Evolutionary conservation across 30 jellyfish, hydroid and myxozoan genomes (phyloP), one percentile per base, ranked within the genome.

Genomic region (Aurelia coerulea): DNA sequence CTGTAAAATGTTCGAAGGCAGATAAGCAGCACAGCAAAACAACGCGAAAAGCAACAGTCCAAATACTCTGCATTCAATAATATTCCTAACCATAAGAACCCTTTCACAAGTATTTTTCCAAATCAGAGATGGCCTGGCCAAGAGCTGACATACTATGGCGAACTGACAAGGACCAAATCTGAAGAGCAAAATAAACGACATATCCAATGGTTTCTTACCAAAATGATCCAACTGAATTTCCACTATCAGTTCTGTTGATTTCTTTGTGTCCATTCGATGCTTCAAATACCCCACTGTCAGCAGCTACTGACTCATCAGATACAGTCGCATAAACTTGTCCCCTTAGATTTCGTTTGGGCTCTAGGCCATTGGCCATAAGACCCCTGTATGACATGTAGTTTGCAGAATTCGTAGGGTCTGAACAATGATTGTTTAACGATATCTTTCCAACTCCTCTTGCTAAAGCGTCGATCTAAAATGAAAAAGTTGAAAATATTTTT

Each of bases 221-320:
- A 8, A 42, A 12, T 6, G 93, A 84, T 14, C 88, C 87, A 49
- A 62, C 88, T 1, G 93, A 84, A 70, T 84, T 84, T 19, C 85
- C 93, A 73, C 93, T 84, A 66, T 78, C 87, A 31, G 91, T 72
- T 56, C 91, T 31, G 16, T 58, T 74, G 51, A 86, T 85, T 1
- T 67, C 62, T 19, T 71, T 84, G 17, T 81, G 89, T 12, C 71
- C 91, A 42, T 76, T 78, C 51, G 97, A 72, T 29, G 95, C 98
- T 67, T 95, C 99, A 70, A 95, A 95, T 10, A 95, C 99, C 18
- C 99, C 99, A 72, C 99, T 95, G 51, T 95, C 99, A 5, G 99
- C 99, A 17, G 98, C 99, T 2, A 95, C 99, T 10, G 99, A 95
- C 65, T 95, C 99, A 80, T 95, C 96, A 13, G 99, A 95, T 35